phyloP scores from a whole-genome alignment of 2,113 vertebrate genomes.

The Mesitornis unicolor region DNA sequence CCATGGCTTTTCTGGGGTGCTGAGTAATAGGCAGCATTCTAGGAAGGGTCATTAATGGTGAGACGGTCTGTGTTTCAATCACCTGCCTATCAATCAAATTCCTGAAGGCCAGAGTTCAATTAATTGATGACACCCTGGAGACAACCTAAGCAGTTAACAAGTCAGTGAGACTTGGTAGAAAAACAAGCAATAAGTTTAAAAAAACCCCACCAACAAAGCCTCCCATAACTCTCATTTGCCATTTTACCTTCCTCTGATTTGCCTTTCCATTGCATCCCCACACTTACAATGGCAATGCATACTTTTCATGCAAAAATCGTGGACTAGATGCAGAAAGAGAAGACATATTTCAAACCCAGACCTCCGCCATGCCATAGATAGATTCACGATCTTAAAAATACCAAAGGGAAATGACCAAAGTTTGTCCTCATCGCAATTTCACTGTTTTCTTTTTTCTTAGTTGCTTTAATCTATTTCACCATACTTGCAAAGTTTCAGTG shows the following conservation, averaged over 20 bases:
- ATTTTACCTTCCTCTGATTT: constrained; percentile 46
- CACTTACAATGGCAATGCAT: not conserved
- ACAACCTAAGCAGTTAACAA: constrained; percentile 74
- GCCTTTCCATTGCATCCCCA: constrained; percentile 1
- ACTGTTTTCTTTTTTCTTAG: not conserved
- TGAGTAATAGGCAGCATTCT: constrained; percentile 55
- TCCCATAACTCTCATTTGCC: constrained; percentile 53
- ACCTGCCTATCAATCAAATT: constrained; percentile 76
- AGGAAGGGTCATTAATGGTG: constrained; percentile 66
- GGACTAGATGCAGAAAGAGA: constrained; percentile 13
- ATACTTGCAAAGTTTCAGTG: not conserved
- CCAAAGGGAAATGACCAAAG: not conserved
- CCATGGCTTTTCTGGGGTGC: constrained; percentile 61
- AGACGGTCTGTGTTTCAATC: constrained; percentile 70
- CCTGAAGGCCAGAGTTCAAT: constrained; percentile 76
- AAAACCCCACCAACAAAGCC: constrained; percentile 2
- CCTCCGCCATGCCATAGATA: not conserved
- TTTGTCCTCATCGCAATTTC: not conserved
- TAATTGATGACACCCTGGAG: constrained; percentile 80
- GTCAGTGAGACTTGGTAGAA: constrained; percentile 70
- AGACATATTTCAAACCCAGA: constrained; percentile 2
- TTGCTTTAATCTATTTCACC: not conserved
- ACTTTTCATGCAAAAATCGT: not conserved
- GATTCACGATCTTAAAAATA: not conserved
- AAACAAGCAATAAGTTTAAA: constrained; percentile 68